Evolutionary conservation across 35 echinoderm and acorn worm species (phyloP).

Genomic region (Holothuria glaberrima): DNA sequence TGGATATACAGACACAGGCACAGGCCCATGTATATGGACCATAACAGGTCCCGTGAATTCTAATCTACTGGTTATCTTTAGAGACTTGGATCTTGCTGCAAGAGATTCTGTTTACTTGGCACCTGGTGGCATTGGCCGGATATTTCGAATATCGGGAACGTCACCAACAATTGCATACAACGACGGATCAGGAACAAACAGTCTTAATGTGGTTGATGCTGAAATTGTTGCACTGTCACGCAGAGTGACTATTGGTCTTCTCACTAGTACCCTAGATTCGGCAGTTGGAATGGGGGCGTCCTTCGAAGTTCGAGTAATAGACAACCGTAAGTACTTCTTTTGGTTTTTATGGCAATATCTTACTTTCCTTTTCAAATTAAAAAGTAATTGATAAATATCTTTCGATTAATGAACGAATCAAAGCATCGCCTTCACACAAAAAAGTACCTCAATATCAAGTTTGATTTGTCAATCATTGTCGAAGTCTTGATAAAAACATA

Average conservation of each 20-base stretch:
- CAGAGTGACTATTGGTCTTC: neutral
- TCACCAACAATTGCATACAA: neutral
- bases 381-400: too few species aligned
- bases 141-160: neutral
- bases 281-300: neutral
- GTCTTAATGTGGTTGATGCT: neutral
- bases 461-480: too few species aligned
- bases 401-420: too few species aligned
- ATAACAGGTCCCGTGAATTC: neutral
- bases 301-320: neutral
- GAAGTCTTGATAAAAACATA: too few species aligned
- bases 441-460: too few species aligned
- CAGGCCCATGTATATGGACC: neutral
- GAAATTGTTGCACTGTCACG: neutral
- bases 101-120: neutral
- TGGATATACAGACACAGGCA: neutral
- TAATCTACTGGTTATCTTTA: neutral
- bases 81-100: neutral
- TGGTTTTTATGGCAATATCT: too few species aligned
- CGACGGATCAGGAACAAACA: neutral
- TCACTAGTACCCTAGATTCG: neutral
- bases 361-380: too few species aligned
- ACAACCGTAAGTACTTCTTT: constrained; percentile 1
- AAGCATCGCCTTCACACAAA: too few species aligned
- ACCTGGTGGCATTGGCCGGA: neutral